These are phyloP conservation scores for Daktulosphaira vitifoliae DNA, from an alignment of 1,140 invertebrate species.

Conservation along the genomic window DNA sequence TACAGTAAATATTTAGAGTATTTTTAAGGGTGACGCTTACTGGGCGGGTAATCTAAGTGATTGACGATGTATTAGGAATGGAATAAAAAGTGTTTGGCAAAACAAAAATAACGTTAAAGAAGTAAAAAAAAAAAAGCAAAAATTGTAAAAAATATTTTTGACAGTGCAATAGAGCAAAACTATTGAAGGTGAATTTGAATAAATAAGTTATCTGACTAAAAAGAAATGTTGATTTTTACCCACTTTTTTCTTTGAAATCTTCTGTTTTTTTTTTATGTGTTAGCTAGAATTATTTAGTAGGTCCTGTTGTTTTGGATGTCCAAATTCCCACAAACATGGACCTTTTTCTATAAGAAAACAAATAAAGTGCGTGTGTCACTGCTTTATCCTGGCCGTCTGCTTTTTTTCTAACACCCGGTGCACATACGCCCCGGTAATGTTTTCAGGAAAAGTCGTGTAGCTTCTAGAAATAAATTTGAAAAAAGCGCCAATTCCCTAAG, in stretches of 20 bases:
- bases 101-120: not conserved
- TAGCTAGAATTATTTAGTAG: conserved; percentile 23
- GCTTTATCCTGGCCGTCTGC: no score
- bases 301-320: conserved; percentile 4
- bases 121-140: not conserved
- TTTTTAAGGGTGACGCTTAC: not conserved
- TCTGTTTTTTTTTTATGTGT: not conserved
- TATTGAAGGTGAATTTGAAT: not conserved
- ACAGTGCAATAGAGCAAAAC: not conserved
- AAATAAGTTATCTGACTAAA: not conserved
- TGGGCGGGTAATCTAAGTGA: not conserved
- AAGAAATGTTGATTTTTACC: conserved; percentile 1
- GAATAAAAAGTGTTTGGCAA: conserved; percentile 10
- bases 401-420: conserved; percentile 1
- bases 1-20: no score
- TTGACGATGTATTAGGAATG: conserved; percentile 11
- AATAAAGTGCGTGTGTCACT: conserved; percentile 10
- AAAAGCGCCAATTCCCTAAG: no score
- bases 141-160: not conserved
- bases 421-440: not conserved
- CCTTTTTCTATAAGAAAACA: not conserved
- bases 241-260: not conserved
- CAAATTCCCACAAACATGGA: conserved; percentile 25
- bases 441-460: not conserved
- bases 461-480: conserved; percentile 14